phyloP scores from a whole-genome alignment of 2,888 invertebrate genomes.

The Mactromeris polynyma region DNA sequence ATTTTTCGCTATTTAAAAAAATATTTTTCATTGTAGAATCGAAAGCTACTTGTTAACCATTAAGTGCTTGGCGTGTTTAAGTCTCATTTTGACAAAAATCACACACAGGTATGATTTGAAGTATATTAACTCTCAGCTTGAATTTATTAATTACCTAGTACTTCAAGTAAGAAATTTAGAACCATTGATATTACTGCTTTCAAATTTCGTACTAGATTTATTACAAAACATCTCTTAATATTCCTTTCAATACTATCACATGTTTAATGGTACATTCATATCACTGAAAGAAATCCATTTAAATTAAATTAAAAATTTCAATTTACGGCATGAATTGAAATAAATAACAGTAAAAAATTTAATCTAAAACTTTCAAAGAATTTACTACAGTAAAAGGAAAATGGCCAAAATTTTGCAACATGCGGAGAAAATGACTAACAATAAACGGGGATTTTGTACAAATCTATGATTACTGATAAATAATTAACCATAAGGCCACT shows the following conservation, averaged over 20 bases:
- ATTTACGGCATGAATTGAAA: not conserved
- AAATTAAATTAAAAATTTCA: not conserved
- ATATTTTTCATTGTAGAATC: not conserved
- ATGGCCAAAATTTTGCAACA: not conserved
- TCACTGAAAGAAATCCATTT: not conserved
- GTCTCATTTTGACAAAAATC: not conserved
- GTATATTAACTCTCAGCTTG: not conserved
- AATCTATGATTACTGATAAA: not conserved
- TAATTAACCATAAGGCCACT: not conserved
- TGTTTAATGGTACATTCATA: not conserved
- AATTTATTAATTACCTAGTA: not conserved
- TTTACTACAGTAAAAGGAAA: not conserved
- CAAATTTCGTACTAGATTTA: not conserved
- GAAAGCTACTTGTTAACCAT: not conserved
- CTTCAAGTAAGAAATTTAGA: not conserved
- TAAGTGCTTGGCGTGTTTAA: not conserved
- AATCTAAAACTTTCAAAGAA: not conserved
- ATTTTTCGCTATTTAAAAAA: not conserved
- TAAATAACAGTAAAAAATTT: not conserved
- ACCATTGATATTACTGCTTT: not conserved
- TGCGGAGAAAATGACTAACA: constrained; percentile 3
- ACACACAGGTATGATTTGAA: not conserved
- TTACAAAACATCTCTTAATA: not conserved
- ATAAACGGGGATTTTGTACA: not conserved
- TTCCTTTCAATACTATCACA: not conserved